Conservation (phyloP, 2,113 vertebrate species). For the Danio rerio region GRCz12tu NC_133182.1:35120501-35121000, state of each 20-base stretch:
- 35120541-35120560: no score
- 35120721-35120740: not conserved
- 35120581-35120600: not conserved
- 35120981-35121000: not conserved
- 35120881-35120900: not conserved
- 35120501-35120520: no score
- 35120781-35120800: not conserved
- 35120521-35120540: no score
- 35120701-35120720: not conserved
- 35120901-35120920: constrained; percentile 1
- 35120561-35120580: not conserved
- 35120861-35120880: not conserved
- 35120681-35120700: not conserved
- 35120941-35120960: not conserved
- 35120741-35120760: not conserved
- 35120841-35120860: not conserved
- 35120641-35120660: not conserved
- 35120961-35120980: not conserved
- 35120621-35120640: not conserved
- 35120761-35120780: not conserved
- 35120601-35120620: not conserved
- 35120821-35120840: not conserved
- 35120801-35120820: constrained; percentile 2
- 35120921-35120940: not conserved
- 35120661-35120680: no score